phyloP scores from a whole-genome alignment of 2,113 vertebrate genomes.

The Rhodinocichla rosea region DNA sequence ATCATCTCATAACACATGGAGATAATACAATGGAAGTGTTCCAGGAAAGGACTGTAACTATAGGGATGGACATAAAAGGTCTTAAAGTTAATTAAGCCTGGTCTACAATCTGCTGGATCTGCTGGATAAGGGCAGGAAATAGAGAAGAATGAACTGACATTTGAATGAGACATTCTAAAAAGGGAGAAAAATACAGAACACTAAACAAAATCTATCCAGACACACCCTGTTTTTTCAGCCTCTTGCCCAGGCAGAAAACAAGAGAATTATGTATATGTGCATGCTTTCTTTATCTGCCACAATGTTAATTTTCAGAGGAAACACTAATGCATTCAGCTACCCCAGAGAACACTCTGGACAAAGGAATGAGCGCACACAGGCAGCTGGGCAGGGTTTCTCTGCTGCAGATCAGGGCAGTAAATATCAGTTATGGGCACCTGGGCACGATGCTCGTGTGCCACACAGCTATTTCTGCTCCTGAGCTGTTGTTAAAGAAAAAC shows the following conservation, averaged over 20 bases:
- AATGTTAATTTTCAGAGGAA: conserved; percentile 11
- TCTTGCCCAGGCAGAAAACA: neutral
- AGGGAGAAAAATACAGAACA: neutral
- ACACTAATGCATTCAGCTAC: neutral
- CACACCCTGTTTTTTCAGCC: neutral
- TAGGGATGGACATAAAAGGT: conserved; percentile 11
- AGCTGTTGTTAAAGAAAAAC: conserved; percentile 6
- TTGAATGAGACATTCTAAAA: conserved; percentile 27
- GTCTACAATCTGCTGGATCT: neutral
- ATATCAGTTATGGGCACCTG: neutral
- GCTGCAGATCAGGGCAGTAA: neutral
- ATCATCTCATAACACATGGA: conserved; percentile 8
- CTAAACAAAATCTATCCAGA: neutral
- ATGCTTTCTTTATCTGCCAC: conserved; percentile 9
- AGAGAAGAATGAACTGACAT: conserved; percentile 52
- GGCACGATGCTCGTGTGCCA: neutral
- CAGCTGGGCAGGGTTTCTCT: neutral
- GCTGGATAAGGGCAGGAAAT: conserved; percentile 42
- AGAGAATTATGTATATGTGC: neutral
- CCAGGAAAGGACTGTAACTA: conserved; percentile 14
- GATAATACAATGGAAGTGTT: conserved; percentile 25
- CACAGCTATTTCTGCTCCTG: neutral
- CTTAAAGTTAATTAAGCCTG: conserved; percentile 30
- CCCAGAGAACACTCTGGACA: neutral
- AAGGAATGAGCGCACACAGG: neutral